Evolutionary conservation across 2,888 invertebrate species (phyloP), one percentile per base, ranked within the genome.

Genomic region (Cosmopolites sordidus): DNA sequence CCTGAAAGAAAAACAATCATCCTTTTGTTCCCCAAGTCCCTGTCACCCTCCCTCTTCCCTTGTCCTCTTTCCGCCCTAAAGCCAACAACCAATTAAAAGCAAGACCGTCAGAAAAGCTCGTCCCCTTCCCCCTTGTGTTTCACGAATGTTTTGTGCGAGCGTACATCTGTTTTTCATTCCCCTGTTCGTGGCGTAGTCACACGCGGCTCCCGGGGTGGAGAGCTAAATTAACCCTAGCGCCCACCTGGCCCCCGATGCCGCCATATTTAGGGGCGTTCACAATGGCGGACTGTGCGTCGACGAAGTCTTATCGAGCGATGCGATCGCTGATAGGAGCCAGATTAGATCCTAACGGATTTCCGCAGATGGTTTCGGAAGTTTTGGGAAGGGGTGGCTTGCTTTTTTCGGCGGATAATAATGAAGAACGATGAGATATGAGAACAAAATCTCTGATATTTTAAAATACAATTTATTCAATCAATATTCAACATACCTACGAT

Each of bases 201-300:
- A 53, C 49, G 56, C 48, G 42, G 45, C 29, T 22, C 22, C 22
- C 52, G 52, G 52, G 52, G 52, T 52, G 56, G 56, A 48, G 27
- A 49, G 14, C 5, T 37, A 12, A 52, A 52, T 50, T 49, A 53
- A 49, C 52, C 56, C 52, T 47, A 15, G 43, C 15, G 16, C 52
- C 52, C 56, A 56, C 56, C 56, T 56, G 56, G 56, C 52, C 39
- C 40, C 29, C 48, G 16, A 27, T 45, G 49, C 71, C 62, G 73
- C 72, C 72, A 72, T 72, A 66, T 69, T 72, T 66, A 64, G 64
- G 58, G 62, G 63, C 66, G 64, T 64, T 72, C 68, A 69, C 71
- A 72, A 73, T 73, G 72, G 73, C 72, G 64, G 71, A 68, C 70
- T 66, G 58, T 57, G 63, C 58, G 64, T 63, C 59, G 66, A 37